Evolutionary conservation across 1,140 invertebrate species (phyloP).

Genomic region (Coelopa frigida): DNA sequence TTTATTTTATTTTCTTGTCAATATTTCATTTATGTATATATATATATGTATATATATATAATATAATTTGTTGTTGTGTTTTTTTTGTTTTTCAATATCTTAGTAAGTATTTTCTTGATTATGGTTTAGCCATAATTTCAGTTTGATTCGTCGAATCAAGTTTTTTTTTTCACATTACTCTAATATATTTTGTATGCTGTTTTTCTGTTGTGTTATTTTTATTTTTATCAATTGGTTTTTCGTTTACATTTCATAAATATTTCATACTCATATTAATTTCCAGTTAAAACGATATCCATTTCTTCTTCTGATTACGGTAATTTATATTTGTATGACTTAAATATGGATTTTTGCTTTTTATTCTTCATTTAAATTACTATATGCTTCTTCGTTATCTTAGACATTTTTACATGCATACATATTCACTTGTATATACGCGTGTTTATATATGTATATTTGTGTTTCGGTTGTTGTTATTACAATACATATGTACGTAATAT

Average conservation of each 20-base stretch:
- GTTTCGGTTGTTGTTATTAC: too few species aligned
- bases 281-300: background rate
- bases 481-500: conserved; percentile 7
- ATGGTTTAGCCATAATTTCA: conserved; percentile 10
- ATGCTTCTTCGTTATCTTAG: background rate
- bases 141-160: conserved; percentile 9
- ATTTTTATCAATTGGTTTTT: conserved; percentile 3
- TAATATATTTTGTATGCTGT: background rate
- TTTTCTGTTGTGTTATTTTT: conserved; percentile 1
- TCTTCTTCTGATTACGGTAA: background rate
- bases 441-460: conserved; percentile 1
- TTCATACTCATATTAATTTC: background rate
- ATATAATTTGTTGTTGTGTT: conserved; percentile 28
- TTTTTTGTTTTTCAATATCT: conserved; percentile 21
- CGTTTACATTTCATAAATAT: conserved; percentile 1
- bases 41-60: conserved; percentile 44
- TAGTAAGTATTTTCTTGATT: conserved; percentile 29
- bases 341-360: too few species aligned
- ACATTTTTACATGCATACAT: background rate
- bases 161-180: conserved; percentile 6
- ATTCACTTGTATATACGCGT: background rate
- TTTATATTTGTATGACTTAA: too few species aligned
- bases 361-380: too few species aligned
- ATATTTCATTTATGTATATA: conserved; percentile 41
- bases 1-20: conserved; percentile 43